These are phyloP conservation scores for Tubulanus polymorphus DNA, from an alignment of 2,888 invertebrate species.

Conservation along the genomic window DNA sequence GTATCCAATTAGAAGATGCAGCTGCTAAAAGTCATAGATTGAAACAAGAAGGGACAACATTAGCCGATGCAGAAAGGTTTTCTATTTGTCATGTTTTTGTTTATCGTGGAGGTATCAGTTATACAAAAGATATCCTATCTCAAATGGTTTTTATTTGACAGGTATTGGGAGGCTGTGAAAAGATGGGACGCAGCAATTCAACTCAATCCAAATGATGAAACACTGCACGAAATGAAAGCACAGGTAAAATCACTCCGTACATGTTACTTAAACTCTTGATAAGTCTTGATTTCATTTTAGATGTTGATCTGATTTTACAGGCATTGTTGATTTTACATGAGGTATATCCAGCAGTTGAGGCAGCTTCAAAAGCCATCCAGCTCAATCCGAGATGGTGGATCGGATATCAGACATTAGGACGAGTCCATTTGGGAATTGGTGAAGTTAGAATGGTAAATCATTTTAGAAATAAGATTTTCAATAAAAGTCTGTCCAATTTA, in stretches of 20 bases:
- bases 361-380: slow-evolving; percentile 46
- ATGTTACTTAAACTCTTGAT: no score
- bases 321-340: slow-evolving; percentile 42
- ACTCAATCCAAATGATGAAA: slow-evolving; percentile 43
- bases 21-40: slow-evolving; percentile 37
- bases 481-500: no score
- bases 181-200: slow-evolving; percentile 53
- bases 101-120: no score
- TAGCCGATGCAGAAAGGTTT: slow-evolving; percentile 51
- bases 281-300: no score
- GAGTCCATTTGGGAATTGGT: slow-evolving; percentile 51
- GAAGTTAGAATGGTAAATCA: slow-evolving; percentile 48
- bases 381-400: slow-evolving; percentile 52
- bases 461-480: no score
- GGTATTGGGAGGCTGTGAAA: slow-evolving; percentile 53
- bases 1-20: slow-evolving; percentile 42
- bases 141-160: slow-evolving; percentile 19
- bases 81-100: no score
- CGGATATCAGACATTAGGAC: slow-evolving; percentile 52
- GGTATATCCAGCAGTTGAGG: slow-evolving; percentile 40
- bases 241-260: slow-evolving; percentile 47
- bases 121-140: no score
- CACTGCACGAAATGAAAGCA: slow-evolving; percentile 54
- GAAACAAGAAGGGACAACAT: slow-evolving; percentile 38
- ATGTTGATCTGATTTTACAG: slow-evolving; percentile 25